Evolutionary conservation across 1,140 invertebrate species (phyloP).

Genomic region (Aphaenogaster ashmeadi): DNA sequence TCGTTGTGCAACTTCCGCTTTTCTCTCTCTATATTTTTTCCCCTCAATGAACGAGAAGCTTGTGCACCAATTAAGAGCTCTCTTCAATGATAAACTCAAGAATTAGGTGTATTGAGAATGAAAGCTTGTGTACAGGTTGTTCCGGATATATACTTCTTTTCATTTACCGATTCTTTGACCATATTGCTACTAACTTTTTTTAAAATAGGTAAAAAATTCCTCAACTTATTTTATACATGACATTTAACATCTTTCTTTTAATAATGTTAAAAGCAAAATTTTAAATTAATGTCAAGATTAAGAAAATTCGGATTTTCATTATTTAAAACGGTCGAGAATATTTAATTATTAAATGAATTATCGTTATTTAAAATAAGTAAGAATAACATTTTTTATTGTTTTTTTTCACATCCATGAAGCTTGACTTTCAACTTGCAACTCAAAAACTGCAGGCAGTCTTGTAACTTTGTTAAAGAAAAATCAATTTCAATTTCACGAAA

Average conservation of each 20-base stretch:
- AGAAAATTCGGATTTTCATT: background rate
- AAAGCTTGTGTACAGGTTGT: background rate
- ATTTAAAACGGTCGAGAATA: background rate
- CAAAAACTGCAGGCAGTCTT: background rate
- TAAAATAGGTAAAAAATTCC: background rate
- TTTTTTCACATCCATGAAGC: background rate
- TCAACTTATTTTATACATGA: background rate
- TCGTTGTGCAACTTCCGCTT: constrained; percentile 33
- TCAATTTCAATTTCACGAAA: background rate
- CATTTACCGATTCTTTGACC: background rate
- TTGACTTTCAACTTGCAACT: background rate
- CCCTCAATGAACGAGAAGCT: background rate
- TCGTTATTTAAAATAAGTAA: background rate
- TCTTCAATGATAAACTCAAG: constrained; percentile 2
- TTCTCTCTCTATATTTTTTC: constrained; percentile 17
- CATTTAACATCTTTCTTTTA: background rate
- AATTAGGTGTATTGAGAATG: background rate
- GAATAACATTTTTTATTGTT: background rate
- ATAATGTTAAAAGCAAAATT: background rate
- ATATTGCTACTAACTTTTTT: background rate
- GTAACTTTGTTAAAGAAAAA: background rate
- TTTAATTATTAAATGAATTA: constrained; percentile 28
- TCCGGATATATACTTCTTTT: background rate
- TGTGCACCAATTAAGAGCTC: background rate
- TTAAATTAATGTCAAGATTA: background rate